Conservation (phyloP, 2,797 vertebrate genomes). For the Somateria mollissima region DNA sequence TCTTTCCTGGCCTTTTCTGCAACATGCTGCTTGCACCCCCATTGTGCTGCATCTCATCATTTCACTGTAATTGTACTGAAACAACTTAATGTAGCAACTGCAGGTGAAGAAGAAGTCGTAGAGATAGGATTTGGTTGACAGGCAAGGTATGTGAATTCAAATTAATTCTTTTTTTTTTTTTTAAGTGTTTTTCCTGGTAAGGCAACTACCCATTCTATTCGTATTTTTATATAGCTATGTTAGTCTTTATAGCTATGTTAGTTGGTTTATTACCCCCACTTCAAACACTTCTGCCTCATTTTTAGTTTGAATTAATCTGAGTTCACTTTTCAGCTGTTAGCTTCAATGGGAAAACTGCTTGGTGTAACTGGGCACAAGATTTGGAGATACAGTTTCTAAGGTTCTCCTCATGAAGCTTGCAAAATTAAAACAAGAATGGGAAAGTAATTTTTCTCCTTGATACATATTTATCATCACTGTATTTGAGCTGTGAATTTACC, state of each 20-base stretch:
- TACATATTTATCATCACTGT: neutral
- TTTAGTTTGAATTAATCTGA: neutral
- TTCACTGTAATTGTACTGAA: neutral
- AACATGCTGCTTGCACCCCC: fast-evolving
- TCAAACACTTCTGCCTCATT: neutral
- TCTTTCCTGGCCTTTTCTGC: neutral
- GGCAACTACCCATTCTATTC: neutral
- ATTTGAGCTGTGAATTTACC: neutral
- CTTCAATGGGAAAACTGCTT: neutral
- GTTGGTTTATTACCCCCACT: neutral
- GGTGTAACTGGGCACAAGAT: neutral
- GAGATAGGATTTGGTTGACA: neutral
- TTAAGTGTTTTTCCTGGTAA: neutral
- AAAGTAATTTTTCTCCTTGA: neutral
- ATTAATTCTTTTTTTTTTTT: neutral
- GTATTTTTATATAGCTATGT: neutral
- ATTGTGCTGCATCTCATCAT: fast-evolving
- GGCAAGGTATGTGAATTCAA: neutral
- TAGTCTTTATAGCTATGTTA: neutral
- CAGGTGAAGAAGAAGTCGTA: neutral
- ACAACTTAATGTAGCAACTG: neutral
- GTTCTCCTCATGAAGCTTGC: neutral
- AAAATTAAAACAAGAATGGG: neutral
- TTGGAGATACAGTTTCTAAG: neutral
- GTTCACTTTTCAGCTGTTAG: neutral